A percentile compares a stretch with the other conserved stretches of the same genome.
These are phyloP conservation scores for Atherix ibis DNA, from an alignment of 2,888 invertebrate genomes.

Conservation along the genomic window DNA sequence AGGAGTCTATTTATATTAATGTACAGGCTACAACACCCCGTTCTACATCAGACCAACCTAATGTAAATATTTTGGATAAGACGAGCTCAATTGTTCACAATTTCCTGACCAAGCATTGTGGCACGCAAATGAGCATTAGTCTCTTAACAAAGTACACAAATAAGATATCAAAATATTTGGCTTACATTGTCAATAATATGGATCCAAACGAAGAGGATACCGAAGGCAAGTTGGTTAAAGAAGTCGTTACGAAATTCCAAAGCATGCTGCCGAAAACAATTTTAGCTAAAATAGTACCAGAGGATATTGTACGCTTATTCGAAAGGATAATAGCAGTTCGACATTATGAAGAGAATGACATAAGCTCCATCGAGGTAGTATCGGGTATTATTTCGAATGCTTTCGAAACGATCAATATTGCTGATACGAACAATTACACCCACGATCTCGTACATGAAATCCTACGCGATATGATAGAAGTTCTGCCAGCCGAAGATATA, in stretches of 20 bases:
- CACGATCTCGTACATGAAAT: conserved; percentile 10
- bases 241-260: conserved; percentile 23
- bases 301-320: conserved; percentile 22
- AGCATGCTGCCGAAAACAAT: conserved; percentile 26
- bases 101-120: conserved; percentile 20
- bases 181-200: conserved; percentile 26
- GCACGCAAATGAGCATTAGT: conserved; percentile 17
- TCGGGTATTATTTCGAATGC: conserved; percentile 8
- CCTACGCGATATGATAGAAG: conserved; percentile 10
- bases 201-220: conserved; percentile 17
- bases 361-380: conserved; percentile 20
- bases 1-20: conserved; percentile 14
- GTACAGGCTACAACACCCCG: conserved; percentile 20
- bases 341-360: conserved; percentile 20
- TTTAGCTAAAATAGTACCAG: conserved; percentile 19
- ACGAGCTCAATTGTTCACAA: conserved; percentile 24
- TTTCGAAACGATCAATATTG: conserved; percentile 5
- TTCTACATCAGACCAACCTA: conserved; percentile 14
- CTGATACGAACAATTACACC: conserved; percentile 4
- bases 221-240: conserved; percentile 22
- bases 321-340: conserved; percentile 23
- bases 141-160: conserved; percentile 23
- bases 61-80: conserved; percentile 21
- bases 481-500: conserved; percentile 10
- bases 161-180: conserved; percentile 23